Conservation (phyloP, 2,797 vertebrate species). For the Lithobates sylvaticus region DNA sequence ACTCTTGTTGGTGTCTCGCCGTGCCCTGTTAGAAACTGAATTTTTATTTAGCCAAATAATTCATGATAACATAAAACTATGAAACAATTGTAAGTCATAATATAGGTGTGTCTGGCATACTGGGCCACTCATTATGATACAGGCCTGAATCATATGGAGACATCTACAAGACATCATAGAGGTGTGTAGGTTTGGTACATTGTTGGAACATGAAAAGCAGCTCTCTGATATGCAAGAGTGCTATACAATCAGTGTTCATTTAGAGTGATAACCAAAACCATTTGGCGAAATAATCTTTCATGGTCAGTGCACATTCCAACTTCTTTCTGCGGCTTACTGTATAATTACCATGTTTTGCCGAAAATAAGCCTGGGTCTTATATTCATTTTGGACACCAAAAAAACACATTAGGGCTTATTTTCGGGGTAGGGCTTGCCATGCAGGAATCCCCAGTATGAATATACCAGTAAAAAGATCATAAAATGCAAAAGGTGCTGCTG, state of each 20-base stretch:
- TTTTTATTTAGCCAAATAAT: background rate
- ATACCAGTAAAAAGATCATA: too few species aligned
- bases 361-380: too few species aligned
- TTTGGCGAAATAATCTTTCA: background rate
- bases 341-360: too few species aligned
- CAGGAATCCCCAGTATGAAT: too few species aligned
- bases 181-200: background rate
- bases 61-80: background rate
- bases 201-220: background rate
- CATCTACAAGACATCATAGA: background rate
- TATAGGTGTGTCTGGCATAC: background rate
- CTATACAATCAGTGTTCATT: background rate
- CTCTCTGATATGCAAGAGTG: background rate
- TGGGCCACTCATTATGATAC: background rate
- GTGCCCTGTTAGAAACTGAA: background rate
- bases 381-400: too few species aligned
- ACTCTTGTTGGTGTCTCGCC: background rate
- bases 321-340: background rate
- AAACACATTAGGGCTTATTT: too few species aligned
- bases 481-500: too few species aligned
- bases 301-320: background rate
- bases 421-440: too few species aligned
- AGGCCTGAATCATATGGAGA: background rate
- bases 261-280: background rate
- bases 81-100: conserved; percentile 1